phyloP scores from a whole-genome alignment of 2,888 invertebrate species.

The Pocota personata region DNA sequence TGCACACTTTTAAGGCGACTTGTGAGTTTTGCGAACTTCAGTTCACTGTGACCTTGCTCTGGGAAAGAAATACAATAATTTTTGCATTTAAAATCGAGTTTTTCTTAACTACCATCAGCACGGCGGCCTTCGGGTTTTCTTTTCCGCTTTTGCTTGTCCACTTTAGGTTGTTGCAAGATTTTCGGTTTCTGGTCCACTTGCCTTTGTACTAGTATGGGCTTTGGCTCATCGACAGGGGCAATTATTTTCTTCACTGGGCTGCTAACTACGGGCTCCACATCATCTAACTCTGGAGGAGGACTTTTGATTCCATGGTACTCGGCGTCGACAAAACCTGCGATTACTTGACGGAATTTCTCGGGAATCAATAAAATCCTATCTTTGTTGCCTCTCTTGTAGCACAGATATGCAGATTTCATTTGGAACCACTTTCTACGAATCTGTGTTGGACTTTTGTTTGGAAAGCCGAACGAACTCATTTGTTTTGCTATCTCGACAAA shows the following conservation, averaged over 20 bases:
- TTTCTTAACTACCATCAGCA: constrained; percentile 16
- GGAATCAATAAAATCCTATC: constrained; percentile 79
- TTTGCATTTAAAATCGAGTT: neutral
- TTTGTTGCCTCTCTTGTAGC: constrained; percentile 79
- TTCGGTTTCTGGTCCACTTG: constrained; percentile 43
- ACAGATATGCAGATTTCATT: constrained; percentile 80
- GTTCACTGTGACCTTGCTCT: constrained; percentile 47
- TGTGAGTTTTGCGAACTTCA: constrained; percentile 75
- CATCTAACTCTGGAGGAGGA: neutral
- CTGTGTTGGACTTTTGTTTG: constrained; percentile 79
- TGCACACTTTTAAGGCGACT: constrained; percentile 76
- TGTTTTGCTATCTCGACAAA: constrained; percentile 79
- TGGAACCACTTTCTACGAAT: constrained; percentile 80
- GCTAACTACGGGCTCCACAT: constrained; percentile 7
- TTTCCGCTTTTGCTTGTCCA: constrained; percentile 43
- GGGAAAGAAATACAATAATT: neutral
- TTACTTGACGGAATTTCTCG: constrained; percentile 77
- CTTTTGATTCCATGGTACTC: constrained; percentile 75
- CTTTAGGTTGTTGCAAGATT: neutral
- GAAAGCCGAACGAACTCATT: constrained; percentile 78
- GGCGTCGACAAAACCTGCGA: constrained; percentile 79
- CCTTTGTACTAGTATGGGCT: neutral
- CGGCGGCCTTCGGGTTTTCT: constrained; percentile 25
- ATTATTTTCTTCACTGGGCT: constrained; percentile 18
- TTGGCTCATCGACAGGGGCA: constrained; percentile 3